phyloP scores from a whole-genome alignment of 1,140 invertebrate genomes.

The Hesperophylax magnus region DNA sequence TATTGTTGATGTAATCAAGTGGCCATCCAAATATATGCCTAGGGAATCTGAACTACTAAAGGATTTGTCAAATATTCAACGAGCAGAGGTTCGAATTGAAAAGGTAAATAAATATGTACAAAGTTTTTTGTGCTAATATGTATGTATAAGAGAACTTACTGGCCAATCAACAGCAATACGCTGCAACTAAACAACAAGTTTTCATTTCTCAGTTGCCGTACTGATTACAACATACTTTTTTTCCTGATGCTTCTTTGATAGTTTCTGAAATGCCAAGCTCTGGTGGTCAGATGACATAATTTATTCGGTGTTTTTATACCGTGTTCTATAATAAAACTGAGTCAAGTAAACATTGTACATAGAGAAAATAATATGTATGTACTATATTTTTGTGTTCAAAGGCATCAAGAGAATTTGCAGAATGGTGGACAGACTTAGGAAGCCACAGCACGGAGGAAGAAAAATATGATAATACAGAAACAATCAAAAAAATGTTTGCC shows the following conservation, averaged over 20 bases:
- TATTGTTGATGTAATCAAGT: slow-evolving; percentile 37
- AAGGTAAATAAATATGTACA: slow-evolving; percentile 14
- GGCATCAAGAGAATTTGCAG: slow-evolving; percentile 64
- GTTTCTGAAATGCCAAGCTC: too few species aligned
- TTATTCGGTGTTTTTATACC: too few species aligned
- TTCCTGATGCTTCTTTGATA: too few species aligned
- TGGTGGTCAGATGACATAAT: too few species aligned
- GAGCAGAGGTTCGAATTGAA: slow-evolving; percentile 19
- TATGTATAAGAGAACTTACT: too few species aligned
- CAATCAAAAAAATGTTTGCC: slow-evolving; percentile 69
- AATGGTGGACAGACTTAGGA: slow-evolving; percentile 66
- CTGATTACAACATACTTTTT: too few species aligned
- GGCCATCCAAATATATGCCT: slow-evolving; percentile 45
- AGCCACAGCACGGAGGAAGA: slow-evolving; percentile 59
- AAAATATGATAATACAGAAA: slow-evolving; percentile 64
- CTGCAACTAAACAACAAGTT: too few species aligned
- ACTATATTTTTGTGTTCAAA: background rate
- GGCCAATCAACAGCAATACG: too few species aligned
- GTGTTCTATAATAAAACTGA: too few species aligned
- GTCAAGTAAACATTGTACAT: too few species aligned
- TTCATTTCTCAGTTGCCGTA: too few species aligned
- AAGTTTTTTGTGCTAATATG: background rate
- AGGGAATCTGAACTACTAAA: slow-evolving; percentile 23
- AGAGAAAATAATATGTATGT: too few species aligned
- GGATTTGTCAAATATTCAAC: slow-evolving; percentile 10